These are phyloP conservation scores for Haliclona indistincta DNA, from an alignment of 37 sponge, comb jelly and placozoan genomes.

Conservation along the genomic window DNA sequence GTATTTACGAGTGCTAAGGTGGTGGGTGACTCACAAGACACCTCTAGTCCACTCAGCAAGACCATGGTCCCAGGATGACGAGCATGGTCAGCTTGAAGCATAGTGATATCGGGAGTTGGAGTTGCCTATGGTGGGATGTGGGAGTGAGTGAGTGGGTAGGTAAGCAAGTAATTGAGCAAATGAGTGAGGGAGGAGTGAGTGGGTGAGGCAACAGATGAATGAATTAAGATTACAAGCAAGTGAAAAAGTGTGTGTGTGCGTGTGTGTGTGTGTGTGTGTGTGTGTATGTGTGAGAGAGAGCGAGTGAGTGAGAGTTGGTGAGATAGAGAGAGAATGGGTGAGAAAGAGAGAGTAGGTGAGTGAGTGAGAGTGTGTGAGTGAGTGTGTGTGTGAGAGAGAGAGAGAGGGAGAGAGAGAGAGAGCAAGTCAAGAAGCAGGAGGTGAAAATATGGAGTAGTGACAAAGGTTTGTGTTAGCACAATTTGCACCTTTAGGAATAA, in stretches of 20 bases:
- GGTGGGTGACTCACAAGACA: conserved; percentile 19
- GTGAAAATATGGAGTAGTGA: too few species aligned
- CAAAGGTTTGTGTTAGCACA: too few species aligned
- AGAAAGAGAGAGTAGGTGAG: too few species aligned
- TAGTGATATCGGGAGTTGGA: background rate
- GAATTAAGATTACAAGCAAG: too few species aligned
- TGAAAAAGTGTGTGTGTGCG: conserved; percentile 1
- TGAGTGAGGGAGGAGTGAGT: background rate
- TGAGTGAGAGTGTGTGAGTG: background rate
- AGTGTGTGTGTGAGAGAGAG: background rate
- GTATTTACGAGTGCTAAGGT: too few species aligned
- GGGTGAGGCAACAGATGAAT: background rate
- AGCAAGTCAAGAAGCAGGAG: background rate
- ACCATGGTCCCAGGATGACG: conserved; percentile 35
- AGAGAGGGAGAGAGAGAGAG: background rate
- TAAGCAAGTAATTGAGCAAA: too few species aligned
- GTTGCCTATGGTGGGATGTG: conserved; percentile 1
- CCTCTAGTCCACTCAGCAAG: conserved; percentile 37
- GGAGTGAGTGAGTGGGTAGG: background rate
- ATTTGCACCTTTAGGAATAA: conserved; percentile 35
- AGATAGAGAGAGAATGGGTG: background rate
- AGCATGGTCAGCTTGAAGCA: conserved; percentile 26
- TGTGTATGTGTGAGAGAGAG: background rate
- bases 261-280: background rate
- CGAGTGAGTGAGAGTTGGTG: too few species aligned